Evolutionary conservation across 2,888 invertebrate species (phyloP), one percentile per base, ranked within the genome.

Genomic region (Oasisia sp.): DNA sequence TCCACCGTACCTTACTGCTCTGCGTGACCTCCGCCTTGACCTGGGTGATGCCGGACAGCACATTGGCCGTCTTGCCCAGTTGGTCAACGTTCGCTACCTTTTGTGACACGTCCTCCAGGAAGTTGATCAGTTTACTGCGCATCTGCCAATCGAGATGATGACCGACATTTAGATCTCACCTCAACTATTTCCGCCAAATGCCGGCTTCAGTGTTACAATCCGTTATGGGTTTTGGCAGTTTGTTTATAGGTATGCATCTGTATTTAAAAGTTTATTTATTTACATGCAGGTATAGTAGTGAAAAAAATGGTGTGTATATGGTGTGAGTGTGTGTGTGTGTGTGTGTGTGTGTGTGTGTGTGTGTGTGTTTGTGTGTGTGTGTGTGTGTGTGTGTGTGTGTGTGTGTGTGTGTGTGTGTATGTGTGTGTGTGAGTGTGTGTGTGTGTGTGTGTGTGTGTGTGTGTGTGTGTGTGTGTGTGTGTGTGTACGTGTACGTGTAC

Each of bases 1-100:
- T 14, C 7, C 74, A 27, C 27, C 19, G 27, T 91, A 93, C 93
- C 93, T 93, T 93, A 90, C 93, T 92, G 90, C 93, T 92, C 14
- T 91, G 58, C 11, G 94, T 92, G n/a, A 93, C 93, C 89, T 93
- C 93, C 9, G 91, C 92, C 32, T 93, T 93, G 38, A 93, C 93
- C 14, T 74, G 89, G 4, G 93, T 93, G 50, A 94, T 92, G 11
- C 92, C 38, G 2, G 32, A 32, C 32, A 91, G 27, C 32, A 93
- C 93, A n/a, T 89, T 92, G 11, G 94, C 91, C 4, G 94, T 94
- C 90, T 92, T 93, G 14, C 91, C 91, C 56, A 94, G 91, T 90
- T 94, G 94, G 91, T 93, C 94, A 32, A 92, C 91, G 92, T 94
- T 93, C 12, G 93, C 91, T 32, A 94, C 56, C 14, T 93, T 93